A percentile compares a stretch with the other conserved stretches of the same genome.
Conservation (phyloP, 2,797 vertebrate species). For the Periophthalmus magnuspinnatus region DNA sequence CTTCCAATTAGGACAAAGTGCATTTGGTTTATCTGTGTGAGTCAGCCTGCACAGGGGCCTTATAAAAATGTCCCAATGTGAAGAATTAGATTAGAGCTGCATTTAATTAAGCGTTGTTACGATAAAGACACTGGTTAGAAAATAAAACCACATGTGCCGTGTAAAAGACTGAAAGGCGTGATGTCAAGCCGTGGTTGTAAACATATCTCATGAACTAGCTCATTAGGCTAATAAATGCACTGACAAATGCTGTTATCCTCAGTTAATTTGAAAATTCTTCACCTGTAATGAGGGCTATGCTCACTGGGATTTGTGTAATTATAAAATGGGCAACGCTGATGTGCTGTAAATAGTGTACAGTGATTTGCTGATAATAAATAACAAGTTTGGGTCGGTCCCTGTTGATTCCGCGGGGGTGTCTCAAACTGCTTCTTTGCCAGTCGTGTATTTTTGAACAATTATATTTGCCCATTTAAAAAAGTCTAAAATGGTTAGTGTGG, state of each 20-base stretch:
- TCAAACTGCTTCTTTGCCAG: background rate
- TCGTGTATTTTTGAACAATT: background rate
- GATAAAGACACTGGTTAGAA: conserved; percentile 4
- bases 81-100: conserved; percentile 20
- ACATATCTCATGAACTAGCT: background rate
- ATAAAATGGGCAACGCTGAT: background rate
- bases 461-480: background rate
- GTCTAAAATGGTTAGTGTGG: background rate
- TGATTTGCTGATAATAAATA: conserved; percentile 32
- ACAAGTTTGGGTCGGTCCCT: background rate
- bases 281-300: conserved; percentile 10
- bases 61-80: conserved; percentile 12
- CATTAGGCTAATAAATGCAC: conserved; percentile 11
- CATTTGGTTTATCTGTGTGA: conserved; percentile 5
- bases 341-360: conserved; percentile 14
- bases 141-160: background rate
- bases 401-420: background rate
- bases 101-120: conserved; percentile 2
- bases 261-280: conserved; percentile 17
- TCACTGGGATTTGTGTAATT: conserved; percentile 8
- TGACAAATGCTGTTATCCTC: conserved; percentile 5
- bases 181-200: background rate
- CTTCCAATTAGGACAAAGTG: conserved; percentile 23
- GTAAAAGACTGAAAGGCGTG: background rate
- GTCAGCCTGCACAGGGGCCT: conserved; percentile 12